phyloP scores from a whole-genome alignment of 2,888 invertebrate species.

The Campaea margaritaria region DNA sequence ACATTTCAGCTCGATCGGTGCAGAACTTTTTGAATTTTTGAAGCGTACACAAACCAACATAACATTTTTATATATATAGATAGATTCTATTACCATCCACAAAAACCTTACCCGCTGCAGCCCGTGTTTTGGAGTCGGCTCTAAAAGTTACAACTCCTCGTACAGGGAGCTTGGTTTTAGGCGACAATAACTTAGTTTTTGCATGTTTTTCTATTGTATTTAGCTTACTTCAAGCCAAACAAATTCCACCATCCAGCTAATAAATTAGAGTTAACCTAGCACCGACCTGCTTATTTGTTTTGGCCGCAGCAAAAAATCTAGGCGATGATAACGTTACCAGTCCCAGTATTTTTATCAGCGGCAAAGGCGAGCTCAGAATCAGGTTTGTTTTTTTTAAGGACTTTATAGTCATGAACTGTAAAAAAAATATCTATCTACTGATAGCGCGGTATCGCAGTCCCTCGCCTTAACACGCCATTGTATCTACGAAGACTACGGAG shows the following conservation, averaged over 20 bases:
- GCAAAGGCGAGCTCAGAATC: constrained; percentile 17
- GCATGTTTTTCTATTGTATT: constrained; percentile 59
- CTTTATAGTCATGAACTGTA: constrained; percentile 16
- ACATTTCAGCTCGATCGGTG: too few species aligned
- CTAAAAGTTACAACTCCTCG: constrained; percentile 72
- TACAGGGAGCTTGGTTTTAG: constrained; percentile 75
- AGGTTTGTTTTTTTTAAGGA: constrained; percentile 15
- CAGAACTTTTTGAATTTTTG: too few species aligned
- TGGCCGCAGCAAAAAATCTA: constrained; percentile 15
- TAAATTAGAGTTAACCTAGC: constrained; percentile 41
- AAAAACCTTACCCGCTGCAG: constrained; percentile 47
- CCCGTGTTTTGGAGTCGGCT: constrained; percentile 44
- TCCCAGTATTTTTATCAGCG: constrained; percentile 26
- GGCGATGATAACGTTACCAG: constrained; percentile 15
- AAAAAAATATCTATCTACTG: constrained; percentile 16
- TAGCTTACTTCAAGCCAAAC: constrained; percentile 38
- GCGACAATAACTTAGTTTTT: constrained; percentile 76
- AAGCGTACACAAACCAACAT: too few species aligned
- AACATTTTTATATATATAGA: too few species aligned
- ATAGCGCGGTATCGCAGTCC: constrained; percentile 23
- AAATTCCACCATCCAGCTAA: constrained; percentile 53
- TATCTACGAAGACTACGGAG: constrained; percentile 33
- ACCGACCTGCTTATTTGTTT: constrained; percentile 34
- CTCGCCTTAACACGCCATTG: constrained; percentile 28
- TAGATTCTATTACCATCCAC: too few species aligned